These are phyloP conservation scores for Molothrus aeneus DNA, from an alignment of 2,797 vertebrate species.

Conservation along the genomic window DNA sequence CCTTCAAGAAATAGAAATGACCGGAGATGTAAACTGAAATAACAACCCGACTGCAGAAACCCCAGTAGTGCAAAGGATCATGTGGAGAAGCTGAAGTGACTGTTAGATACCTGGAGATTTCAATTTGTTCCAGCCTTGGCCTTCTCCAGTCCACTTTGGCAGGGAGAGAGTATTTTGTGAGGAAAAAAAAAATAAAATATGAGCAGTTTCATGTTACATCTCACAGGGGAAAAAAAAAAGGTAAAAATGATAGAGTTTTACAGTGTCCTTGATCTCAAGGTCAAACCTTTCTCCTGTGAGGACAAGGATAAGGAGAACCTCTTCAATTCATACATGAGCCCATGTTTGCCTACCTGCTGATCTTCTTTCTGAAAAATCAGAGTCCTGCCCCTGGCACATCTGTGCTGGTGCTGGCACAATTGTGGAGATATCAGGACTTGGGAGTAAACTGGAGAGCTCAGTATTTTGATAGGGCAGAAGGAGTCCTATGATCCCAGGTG, in stretches of 20 bases:
- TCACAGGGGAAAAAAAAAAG: rapidly evolving
- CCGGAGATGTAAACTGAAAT: neutral
- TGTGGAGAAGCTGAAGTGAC: conserved; percentile 20
- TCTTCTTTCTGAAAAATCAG: neutral
- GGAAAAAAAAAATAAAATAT: neutral
- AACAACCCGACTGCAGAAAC: neutral
- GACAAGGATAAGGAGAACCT: neutral
- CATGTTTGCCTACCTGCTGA: neutral
- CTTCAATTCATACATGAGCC: rapidly evolving
- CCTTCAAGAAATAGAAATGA: neutral
- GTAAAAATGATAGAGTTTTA: too few relatives aligned
- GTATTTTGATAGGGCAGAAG: neutral
- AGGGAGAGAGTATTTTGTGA: neutral
- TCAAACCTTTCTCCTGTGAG: neutral
- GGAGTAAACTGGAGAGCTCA: neutral
- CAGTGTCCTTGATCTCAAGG: neutral
- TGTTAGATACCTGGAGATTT: conserved; percentile 33
- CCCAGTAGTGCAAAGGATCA: neutral
- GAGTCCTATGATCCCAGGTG: rapidly evolving
- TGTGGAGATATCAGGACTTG: neutral
- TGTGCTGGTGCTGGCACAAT: neutral
- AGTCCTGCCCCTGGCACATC: neutral
- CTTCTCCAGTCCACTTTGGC: neutral
- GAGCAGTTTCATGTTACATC: neutral
- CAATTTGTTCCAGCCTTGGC: conserved; percentile 2